These are phyloP conservation scores for Sinodicranocentrus sp. DNA, from an alignment of 2,888 invertebrate species.

Conservation along the genomic window DNA sequence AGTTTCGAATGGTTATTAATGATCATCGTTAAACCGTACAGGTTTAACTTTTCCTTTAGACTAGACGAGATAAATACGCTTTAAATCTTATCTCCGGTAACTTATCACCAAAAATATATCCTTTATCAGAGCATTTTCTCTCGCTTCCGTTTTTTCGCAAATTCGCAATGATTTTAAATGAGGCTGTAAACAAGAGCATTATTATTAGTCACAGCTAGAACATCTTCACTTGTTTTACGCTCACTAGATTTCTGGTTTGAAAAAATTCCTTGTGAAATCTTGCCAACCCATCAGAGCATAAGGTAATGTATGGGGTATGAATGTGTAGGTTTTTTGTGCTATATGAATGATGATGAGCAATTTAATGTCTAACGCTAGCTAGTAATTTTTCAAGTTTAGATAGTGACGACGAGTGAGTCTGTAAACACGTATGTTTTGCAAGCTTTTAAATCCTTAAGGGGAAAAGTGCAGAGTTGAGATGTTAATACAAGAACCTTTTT, in stretches of 20 bases:
- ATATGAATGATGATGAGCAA: constrained; percentile 20
- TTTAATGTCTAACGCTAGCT: not conserved
- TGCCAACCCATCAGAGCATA: constrained; percentile 39
- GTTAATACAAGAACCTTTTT: too few relatives aligned
- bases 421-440: not conserved
- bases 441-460: not conserved
- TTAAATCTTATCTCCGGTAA: too few relatives aligned
- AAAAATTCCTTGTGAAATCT: constrained; percentile 42
- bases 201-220: constrained; percentile 46
- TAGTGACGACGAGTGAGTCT: not conserved
- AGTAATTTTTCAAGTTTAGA: constrained; percentile 13
- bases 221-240: constrained; percentile 42
- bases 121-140: not conserved
- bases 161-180: constrained; percentile 12
- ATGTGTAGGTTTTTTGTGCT: not conserved
- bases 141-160: constrained; percentile 17
- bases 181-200: constrained; percentile 31
- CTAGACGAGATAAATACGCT: too few relatives aligned
- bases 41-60: too few relatives aligned
- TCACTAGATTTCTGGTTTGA: constrained; percentile 27
- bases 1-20: too few relatives aligned
- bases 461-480: not conserved
- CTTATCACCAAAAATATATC: constrained; percentile 2
- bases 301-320: not conserved
- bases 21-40: too few relatives aligned